Percentiles rank a stretch among this genome's conserved stretches.
Evolutionary conservation across 2,888 invertebrate species (phyloP).

Genomic region (Xestia xanthographa): DNA sequence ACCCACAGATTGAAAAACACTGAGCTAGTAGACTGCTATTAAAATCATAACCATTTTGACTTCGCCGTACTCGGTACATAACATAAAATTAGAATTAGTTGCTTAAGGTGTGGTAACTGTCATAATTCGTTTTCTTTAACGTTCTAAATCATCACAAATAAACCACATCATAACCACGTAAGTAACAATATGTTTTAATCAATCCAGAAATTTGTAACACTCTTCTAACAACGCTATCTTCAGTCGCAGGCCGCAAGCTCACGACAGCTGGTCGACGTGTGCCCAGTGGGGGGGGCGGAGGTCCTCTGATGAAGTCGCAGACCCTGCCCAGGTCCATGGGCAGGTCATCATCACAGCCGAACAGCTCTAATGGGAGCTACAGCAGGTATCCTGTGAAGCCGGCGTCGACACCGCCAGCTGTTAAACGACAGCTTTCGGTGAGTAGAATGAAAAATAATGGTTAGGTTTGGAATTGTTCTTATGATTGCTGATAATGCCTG

Average conservation of each 20-base stretch:
- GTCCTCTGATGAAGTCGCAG: slow-evolving; percentile 95
- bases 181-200: not conserved
- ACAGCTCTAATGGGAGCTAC: slow-evolving; percentile 87
- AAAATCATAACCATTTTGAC: too few relatives aligned
- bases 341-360: slow-evolving; percentile 89
- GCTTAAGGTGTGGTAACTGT: slow-evolving; percentile 15
- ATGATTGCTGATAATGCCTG: slow-evolving; percentile 24
- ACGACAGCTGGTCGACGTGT: slow-evolving; percentile 93
- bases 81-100: slow-evolving; percentile 10
- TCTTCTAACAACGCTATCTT: slow-evolving; percentile 31
- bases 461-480: not conserved
- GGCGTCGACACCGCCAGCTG: slow-evolving; percentile 96
- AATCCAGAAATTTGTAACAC: not conserved
- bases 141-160: not conserved
- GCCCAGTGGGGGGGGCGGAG: slow-evolving; percentile 90
- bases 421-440: slow-evolving; percentile 95
- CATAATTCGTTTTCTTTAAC: slow-evolving; percentile 14
- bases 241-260: slow-evolving; percentile 95
- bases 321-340: slow-evolving; percentile 97
- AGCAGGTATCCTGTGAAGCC: slow-evolving; percentile 91
- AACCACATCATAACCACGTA: slow-evolving; percentile 21
- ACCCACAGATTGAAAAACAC: too few relatives aligned
- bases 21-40: too few relatives aligned
- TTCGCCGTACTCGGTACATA: not conserved
- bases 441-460: slow-evolving; percentile 67